Evolutionary conservation across 2,888 invertebrate species (phyloP).

Genomic region (Galerucella calmariensis): DNA sequence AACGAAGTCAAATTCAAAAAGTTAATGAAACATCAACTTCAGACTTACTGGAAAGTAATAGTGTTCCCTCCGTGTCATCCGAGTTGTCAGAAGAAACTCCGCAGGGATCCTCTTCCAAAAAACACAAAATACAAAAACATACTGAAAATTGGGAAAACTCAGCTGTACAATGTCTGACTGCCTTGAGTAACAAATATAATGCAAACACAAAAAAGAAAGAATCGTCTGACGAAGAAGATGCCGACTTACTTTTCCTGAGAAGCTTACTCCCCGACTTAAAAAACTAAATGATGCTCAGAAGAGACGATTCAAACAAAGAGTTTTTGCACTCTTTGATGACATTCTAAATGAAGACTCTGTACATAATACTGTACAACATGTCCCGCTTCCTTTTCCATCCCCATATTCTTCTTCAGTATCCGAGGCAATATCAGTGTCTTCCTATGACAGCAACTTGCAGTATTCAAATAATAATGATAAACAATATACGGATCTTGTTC

Average conservation of each 20-base stretch:
- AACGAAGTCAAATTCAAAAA: neutral
- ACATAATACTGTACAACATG: slow-evolving; percentile 6
- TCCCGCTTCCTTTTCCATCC: neutral
- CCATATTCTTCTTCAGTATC: slow-evolving; percentile 19
- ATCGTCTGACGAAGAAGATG: slow-evolving; percentile 30
- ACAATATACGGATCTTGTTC: too few species aligned
- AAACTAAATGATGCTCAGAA: slow-evolving; percentile 40
- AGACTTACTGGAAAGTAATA: too few species aligned
- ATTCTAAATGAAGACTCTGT: slow-evolving; percentile 37
- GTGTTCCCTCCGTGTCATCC: too few species aligned
- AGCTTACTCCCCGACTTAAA: slow-evolving; percentile 30
- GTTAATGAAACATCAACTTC: neutral
- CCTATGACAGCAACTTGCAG: neutral
- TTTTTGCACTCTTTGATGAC: slow-evolving; percentile 35
- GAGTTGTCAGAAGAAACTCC: too few species aligned
- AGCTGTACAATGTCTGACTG: slow-evolving; percentile 22
- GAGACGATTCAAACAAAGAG: slow-evolving; percentile 36
- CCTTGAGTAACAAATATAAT: slow-evolving; percentile 25
- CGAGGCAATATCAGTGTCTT: neutral
- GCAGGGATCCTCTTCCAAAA: neutral
- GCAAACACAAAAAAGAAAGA: slow-evolving; percentile 14
- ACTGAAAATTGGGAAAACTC: neutral
- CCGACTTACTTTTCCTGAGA: slow-evolving; percentile 12
- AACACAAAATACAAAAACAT: too few species aligned
- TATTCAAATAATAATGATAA: too few species aligned